Base-by-base conservation (phyloP, 2,888 invertebrate genomes). In the Scaptomyza reducta region DNA sequence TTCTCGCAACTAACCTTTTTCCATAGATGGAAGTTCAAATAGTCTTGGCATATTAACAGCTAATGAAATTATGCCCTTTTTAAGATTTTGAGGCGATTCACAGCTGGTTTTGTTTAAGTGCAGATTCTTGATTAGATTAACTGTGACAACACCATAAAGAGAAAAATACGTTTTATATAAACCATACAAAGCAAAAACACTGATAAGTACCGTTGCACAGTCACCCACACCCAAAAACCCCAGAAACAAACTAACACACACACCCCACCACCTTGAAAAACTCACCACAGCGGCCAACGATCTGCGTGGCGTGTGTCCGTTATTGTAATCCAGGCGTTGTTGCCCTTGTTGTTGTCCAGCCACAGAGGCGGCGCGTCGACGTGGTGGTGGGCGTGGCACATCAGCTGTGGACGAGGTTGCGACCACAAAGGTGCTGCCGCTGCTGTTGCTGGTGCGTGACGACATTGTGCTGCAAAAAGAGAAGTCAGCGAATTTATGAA, bases 351-450 rank as follows among this genome's bases (percentile, higher is more conserved):
- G 89, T 70, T 87, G 88, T 45, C 89, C 88, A 47, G 88, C 86
- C 58, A 90, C 89, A 40, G 92, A 91, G 41, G 90, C 87, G 46
- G 92, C 88, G 25, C 91, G 88, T 27, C 92, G 89, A 16, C 91
- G 88, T 6, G 91, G 92, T 60, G 91, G 91, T 56, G 91, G 91
- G 58, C 90, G 88, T 70, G 92, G 91, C 72, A 83, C 89, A 58
- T 90, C 82, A 14, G 47, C 27, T 27, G 64, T 53, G 44, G 75
- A 75, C n/a, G 73, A 69, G 65, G 77, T 68, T 44, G 73, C 60
- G 16, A 58, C 62, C 40, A 51, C 59, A 42, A 47, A 67, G 44
- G 18, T 22, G 42, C 33, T 56, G 33, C 61, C 54, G 47, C 69
- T 73, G 57, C 57, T 69, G 50, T 69, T 81, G 60, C 73, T 85